Evolutionary conservation across 2,888 invertebrate genomes (phyloP), one percentile per base, ranked within the genome.

Genomic region (Torymus aiolomorphi): DNA sequence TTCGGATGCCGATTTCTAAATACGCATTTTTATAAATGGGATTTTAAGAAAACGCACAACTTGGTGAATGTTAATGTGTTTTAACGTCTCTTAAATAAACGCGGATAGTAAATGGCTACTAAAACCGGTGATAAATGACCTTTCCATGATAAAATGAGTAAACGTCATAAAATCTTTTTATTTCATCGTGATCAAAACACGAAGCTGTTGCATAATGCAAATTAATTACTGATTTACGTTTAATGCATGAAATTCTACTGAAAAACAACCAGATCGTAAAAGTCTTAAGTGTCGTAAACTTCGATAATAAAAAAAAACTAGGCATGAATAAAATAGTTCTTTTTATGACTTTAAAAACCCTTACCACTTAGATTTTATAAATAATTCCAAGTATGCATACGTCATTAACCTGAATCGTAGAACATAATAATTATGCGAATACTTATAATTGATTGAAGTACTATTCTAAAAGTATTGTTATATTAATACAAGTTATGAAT

Each of bases 161-260:
- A 76, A 78, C 69, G 78, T 78, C 78, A 78, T 81, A 81, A 81
- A 81, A 81, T 62, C 42, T 76, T 76, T 81, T 81, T 75, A 67
- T 76, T 78, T 61, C 75, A 62, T 56, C 78, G 18, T 49, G 70
- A 76, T 81, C 75, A 80, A 71, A 67, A 76, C 70, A 57, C 71
- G 71, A 10, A 66, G 63, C 69, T 78, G 52, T 81, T 81, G 73
- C 81, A 78, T 81, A 81, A 81, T 81, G 72, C 72, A 78, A 80
- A 81, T 81, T 78, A 81, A 81, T 81, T 78, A 72, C 78, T 81
- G 78, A 81, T 81, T 81, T 81, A 81, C 78, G 76, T 42, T 73
- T 75, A 61, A 78, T 78, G 78, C 70, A 72, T 62, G 52, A 78
- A 75, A 75, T 78, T 71, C 72, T 75, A 75, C 75, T 71, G 66